Percentiles rank a stretch among this genome's conserved stretches.
Conservation (phyloP, 35 echinoderm and acorn worm genomes). For the Eucidaris tribuloides region DNA sequence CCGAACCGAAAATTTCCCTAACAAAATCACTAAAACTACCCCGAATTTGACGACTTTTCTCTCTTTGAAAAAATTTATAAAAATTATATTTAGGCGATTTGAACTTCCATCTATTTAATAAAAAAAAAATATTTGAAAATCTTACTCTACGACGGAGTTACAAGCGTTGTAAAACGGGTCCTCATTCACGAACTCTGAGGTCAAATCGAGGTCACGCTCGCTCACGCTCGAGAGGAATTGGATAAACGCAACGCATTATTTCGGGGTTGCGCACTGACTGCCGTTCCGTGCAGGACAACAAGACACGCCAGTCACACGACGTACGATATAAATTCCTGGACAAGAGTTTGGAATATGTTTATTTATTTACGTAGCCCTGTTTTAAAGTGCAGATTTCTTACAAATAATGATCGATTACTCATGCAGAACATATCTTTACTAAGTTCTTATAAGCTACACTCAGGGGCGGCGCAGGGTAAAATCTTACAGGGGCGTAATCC, state of each 20-base stretch:
- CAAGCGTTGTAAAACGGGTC: neutral
- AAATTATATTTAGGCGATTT: neutral
- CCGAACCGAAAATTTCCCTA: neutral
- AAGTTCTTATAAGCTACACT: too few relatives aligned
- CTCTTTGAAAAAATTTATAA: neutral
- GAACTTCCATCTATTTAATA: neutral
- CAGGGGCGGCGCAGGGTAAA: too few relatives aligned
- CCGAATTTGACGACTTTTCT: neutral
- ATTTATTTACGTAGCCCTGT: too few relatives aligned
- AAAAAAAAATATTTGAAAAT: constrained; percentile 12
- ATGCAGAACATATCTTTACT: too few relatives aligned
- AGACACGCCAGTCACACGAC: too few relatives aligned
- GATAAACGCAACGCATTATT: neutral
- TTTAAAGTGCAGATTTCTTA: too few relatives aligned
- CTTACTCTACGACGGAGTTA: neutral
- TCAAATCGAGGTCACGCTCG: neutral
- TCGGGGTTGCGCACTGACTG: neutral
- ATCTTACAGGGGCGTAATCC: too few relatives aligned
- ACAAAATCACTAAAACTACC: neutral
- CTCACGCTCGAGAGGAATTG: neutral
- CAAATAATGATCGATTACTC: too few relatives aligned
- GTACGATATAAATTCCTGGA: too few relatives aligned
- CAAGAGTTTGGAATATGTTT: too few relatives aligned
- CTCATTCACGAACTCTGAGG: neutral
- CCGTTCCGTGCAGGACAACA: too few relatives aligned